These are phyloP conservation scores for Mya arenaria DNA, from an alignment of 1,140 invertebrate species.

Conservation along the genomic window DNA sequence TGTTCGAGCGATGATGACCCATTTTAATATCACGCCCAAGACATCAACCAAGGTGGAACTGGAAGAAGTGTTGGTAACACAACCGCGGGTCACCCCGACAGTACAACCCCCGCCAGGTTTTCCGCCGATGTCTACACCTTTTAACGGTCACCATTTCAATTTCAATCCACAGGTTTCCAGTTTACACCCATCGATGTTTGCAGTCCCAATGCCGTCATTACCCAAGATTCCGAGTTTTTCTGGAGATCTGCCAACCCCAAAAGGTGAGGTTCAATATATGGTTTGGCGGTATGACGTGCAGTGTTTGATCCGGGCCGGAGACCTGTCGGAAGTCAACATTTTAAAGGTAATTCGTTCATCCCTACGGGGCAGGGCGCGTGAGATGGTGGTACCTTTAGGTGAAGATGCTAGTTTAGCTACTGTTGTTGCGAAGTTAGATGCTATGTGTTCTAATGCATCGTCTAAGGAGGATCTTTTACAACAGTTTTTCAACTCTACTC, in stretches of 20 bases:
- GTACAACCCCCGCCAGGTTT: too few relatives aligned
- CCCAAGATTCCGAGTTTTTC: constrained; percentile 14
- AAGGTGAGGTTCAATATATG: background rate
- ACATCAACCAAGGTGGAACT: too few relatives aligned
- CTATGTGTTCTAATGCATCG: background rate
- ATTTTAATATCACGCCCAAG: too few relatives aligned
- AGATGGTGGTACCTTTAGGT: background rate
- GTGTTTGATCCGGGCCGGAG: background rate
- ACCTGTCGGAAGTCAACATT: too few relatives aligned
- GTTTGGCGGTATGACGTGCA: constrained; percentile 15
- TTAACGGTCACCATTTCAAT: too few relatives aligned
- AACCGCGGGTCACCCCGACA: too few relatives aligned
- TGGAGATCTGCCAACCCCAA: background rate
- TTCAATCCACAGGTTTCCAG: too few relatives aligned
- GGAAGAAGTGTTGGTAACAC: too few relatives aligned
- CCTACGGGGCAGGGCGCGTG: background rate
- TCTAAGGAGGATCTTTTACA: background rate
- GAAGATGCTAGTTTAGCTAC: background rate
- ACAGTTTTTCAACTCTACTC: background rate
- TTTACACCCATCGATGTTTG: too few relatives aligned
- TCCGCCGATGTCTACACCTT: too few relatives aligned
- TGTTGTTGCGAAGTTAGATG: background rate
- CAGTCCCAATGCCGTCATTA: too few relatives aligned
- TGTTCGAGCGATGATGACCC: too few relatives aligned
- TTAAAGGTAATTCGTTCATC: background rate